Conservation (phyloP, 2,113 vertebrate genomes). For the Aramus guarauna region DNA sequence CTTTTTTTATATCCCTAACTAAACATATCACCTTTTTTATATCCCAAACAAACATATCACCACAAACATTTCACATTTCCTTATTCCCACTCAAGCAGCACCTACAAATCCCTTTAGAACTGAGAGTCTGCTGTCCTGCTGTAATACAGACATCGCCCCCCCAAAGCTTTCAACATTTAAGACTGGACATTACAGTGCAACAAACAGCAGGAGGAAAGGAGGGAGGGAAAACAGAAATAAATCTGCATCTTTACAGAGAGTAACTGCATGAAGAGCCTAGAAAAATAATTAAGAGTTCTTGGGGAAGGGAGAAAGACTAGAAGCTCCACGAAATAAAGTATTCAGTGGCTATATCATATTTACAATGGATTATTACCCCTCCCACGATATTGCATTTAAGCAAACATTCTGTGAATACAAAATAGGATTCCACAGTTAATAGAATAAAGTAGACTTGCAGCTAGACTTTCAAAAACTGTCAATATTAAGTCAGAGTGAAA, state of each 20-base stretch:
- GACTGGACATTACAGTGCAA: neutral
- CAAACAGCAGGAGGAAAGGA: neutral
- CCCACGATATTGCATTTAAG: neutral
- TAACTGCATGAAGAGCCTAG: neutral
- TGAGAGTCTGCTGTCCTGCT: neutral
- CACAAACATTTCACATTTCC: neutral
- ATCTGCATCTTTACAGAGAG: neutral
- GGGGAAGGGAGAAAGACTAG: neutral
- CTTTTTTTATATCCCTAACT: neutral
- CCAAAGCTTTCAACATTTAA: neutral
- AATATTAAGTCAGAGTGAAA: neutral
- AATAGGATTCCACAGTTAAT: neutral
- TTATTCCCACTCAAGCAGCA: neutral
- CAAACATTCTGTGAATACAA: constrained; percentile 19
- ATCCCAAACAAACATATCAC: neutral
- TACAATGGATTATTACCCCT: constrained; percentile 20
- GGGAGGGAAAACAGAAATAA: neutral
- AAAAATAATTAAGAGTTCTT: constrained; percentile 27
- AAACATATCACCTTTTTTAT: neutral
- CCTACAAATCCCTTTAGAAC: neutral
- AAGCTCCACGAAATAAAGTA: neutral
- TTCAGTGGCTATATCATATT: neutral
- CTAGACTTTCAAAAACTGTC: neutral
- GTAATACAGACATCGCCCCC: neutral
- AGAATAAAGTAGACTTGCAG: neutral